Percentiles rank a stretch among this genome's conserved stretches.
These are phyloP conservation scores for Thryonomys swinderianus DNA, from an alignment of 2,113 vertebrate genomes.

Conservation along the genomic window DNA sequence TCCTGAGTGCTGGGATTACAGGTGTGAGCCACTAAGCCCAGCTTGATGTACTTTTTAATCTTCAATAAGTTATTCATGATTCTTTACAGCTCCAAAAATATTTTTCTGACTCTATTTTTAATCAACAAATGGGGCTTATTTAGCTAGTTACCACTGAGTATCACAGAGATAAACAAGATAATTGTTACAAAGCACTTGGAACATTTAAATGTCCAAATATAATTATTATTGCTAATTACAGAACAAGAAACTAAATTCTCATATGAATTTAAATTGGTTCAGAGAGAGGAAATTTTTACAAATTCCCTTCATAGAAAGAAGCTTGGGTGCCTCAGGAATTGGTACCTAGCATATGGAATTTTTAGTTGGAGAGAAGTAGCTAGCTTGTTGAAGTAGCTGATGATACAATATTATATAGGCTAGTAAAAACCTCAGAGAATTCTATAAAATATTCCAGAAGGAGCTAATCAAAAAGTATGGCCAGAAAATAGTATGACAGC, in stretches of 20 bases:
- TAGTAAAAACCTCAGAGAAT: conserved; percentile 76
- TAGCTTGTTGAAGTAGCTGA: conserved; percentile 77
- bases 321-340: conserved; percentile 72
- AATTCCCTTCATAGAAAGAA: conserved; percentile 55
- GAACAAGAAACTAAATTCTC: conserved; percentile 48
- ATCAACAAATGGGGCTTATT: neutral
- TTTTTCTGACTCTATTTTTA: conserved; percentile 29
- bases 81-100: neutral
- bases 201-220: conserved; percentile 25
- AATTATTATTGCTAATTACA: conserved; percentile 60
- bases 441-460: conserved; percentile 82
- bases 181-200: conserved; percentile 51
- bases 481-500: conserved; percentile 69
- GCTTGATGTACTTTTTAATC: no score
- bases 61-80: neutral
- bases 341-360: conserved; percentile 63
- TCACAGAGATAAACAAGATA: conserved; percentile 52
- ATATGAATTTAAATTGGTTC: conserved; percentile 69
- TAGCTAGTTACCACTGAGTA: neutral
- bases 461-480: conserved; percentile 84
- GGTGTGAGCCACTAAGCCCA: no score
- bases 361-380: conserved; percentile 72
- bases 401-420: conserved; percentile 81
- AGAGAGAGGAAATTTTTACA: conserved; percentile 61
- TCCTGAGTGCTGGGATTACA: no score